Base-by-base conservation (phyloP, 37 sponge, comb jelly and placozoan genomes). In the Oopsacas minuta region DNA sequence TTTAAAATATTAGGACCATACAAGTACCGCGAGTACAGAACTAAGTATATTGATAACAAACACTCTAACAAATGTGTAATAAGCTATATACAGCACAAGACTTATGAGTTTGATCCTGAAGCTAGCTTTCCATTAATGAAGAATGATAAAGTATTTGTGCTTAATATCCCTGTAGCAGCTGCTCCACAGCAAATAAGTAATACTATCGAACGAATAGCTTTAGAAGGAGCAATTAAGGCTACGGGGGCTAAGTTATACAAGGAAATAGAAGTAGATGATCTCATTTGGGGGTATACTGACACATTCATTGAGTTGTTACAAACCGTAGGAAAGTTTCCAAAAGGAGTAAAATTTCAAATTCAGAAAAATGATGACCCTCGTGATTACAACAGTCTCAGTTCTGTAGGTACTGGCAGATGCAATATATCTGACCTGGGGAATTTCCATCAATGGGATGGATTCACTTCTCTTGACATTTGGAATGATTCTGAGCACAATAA, bases 251-350 rank as follows among this genome's bases (percentile, higher is more conserved):
- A 91, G 35, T 38, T 91, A 35, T 86, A 87, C 42, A 52, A 85
- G 10, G 81, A 87, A 81, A 82, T 81, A 0, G 37, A 25, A 17
- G 94, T 88, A 17, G 81, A 52, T 0, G 86, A 88, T 0, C 81
- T 94, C 37, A 85, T 88, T 0, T 94, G 92, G 90, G 85, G 87
- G 51, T 94, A 91, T 84, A 86, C 94, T 36, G 90, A 94, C 52
- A 25, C 39, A 0, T 53, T 94, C 0, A 37, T 94, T 30, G 17
- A 87, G n/a, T 25, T 1, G 17, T 83, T 94, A 0, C 84, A 90
- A 22, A 23, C 22, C 12, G 39, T 32, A 25, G 30, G 30, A 25
- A 61, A 61, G 30, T 61, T 61, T 12, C 75, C 75, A 12, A 61
- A 61, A 61, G 75, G 75, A 61, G 28, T 32, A n/a, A 61, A 61